Conservation (phyloP, 2,797 vertebrate genomes). For the Myotis daubentonii region DNA sequence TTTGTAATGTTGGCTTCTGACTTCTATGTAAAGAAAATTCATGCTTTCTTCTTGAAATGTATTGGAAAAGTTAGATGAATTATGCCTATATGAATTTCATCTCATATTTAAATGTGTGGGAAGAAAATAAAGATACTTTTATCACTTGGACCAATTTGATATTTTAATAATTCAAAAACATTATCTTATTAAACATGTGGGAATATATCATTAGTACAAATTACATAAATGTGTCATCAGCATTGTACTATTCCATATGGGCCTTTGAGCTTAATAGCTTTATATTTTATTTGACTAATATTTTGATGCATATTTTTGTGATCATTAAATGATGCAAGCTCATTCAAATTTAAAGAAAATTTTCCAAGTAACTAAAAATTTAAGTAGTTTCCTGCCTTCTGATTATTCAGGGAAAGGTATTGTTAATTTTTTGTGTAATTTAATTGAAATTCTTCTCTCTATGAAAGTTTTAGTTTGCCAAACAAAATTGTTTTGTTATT, state of each 20-base stretch:
- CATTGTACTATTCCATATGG: not conserved
- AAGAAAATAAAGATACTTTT: not conserved
- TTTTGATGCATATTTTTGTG: not conserved
- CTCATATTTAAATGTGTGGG: not conserved
- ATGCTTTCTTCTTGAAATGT: not conserved
- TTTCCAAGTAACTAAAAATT: not conserved
- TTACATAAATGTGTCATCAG: not conserved
- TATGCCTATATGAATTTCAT: not conserved
- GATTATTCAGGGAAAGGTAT: not conserved
- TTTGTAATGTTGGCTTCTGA: not conserved
- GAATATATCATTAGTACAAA: not conserved
- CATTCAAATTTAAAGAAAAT: not conserved
- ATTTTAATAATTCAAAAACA: conserved; percentile 1
- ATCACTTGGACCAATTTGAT: not conserved
- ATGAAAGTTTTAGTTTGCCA: not conserved
- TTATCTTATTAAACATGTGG: not conserved
- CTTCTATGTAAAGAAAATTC: not conserved
- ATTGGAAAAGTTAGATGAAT: conserved; percentile 9
- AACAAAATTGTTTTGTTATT: not conserved
- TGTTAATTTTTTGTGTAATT: not conserved
- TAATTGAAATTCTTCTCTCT: not conserved
- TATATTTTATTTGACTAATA: not conserved
- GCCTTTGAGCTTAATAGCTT: not conserved
- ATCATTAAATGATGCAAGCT: not conserved
- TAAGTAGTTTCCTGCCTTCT: not conserved